phyloP scores from a whole-genome alignment of 2,888 invertebrate genomes.

The Diarsia mendica region DNA sequence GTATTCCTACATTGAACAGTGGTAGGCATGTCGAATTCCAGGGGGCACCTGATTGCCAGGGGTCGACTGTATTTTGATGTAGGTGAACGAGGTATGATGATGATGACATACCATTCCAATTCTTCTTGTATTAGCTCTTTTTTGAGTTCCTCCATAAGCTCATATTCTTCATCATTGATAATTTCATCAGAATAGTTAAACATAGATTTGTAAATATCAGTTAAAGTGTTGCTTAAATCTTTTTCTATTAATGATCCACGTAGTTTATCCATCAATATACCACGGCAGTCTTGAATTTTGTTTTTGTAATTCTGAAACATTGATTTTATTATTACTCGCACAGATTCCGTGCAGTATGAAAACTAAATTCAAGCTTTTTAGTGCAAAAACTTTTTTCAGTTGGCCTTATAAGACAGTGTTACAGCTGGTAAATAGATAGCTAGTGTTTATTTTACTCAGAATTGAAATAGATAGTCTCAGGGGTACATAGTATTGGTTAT shows the following conservation, averaged over 20 bases:
- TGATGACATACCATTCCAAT: slow-evolving; percentile 78
- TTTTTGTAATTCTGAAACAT: slow-evolving; percentile 82
- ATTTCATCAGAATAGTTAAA: slow-evolving; percentile 73
- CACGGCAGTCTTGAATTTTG: slow-evolving; percentile 83
- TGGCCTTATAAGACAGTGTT: background rate
- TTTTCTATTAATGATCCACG: slow-evolving; percentile 74
- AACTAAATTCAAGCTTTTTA: background rate
- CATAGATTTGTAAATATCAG: slow-evolving; percentile 81
- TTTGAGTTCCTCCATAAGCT: slow-evolving; percentile 80
- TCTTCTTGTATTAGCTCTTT: slow-evolving; percentile 85
- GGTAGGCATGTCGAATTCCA: too few relatives aligned
- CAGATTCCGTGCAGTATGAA: background rate
- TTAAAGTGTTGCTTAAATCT: slow-evolving; percentile 78
- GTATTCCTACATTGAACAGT: too few relatives aligned
- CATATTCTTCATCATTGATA: slow-evolving; percentile 79
- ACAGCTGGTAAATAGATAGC: background rate
- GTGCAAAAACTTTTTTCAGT: background rate
- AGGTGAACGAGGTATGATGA: background rate
- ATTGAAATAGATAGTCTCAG: background rate
- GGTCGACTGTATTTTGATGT: background rate
- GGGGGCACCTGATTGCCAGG: too few relatives aligned
- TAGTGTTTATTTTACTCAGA: background rate
- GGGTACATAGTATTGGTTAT: background rate
- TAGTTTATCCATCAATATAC: slow-evolving; percentile 81
- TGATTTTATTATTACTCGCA: background rate